These are phyloP conservation scores for Carduelis carduelis DNA, from an alignment of 2,797 vertebrate genomes.

Conservation along the genomic window DNA sequence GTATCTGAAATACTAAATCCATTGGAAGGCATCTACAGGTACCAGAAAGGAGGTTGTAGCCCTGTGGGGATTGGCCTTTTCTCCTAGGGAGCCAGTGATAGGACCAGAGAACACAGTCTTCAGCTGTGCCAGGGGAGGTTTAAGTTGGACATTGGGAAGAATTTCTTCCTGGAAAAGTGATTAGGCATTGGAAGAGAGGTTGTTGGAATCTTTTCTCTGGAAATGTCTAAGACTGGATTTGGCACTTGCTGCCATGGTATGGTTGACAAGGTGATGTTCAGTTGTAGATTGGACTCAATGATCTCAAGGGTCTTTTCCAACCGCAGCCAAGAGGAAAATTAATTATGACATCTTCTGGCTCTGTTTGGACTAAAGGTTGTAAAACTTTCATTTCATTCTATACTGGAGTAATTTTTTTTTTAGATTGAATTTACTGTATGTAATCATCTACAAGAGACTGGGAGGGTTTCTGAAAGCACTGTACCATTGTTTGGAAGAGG, in stretches of 20 bases:
- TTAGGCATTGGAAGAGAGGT: too few species aligned
- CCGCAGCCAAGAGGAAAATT: not conserved
- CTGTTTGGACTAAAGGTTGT: not conserved
- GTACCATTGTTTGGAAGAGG: not conserved
- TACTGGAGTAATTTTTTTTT: not conserved
- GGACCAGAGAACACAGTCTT: too few species aligned
- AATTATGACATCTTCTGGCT: not conserved
- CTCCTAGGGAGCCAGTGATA: not conserved
- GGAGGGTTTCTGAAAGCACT: not conserved
- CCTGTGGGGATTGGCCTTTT: not conserved
- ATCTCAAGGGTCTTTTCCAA: not conserved
- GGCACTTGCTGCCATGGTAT: not conserved
- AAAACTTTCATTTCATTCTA: not conserved
- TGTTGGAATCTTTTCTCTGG: not conserved
- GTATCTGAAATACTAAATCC: not conserved
- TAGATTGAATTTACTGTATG: not conserved
- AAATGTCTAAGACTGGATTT: not conserved
- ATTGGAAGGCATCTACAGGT: not conserved
- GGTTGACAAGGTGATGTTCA: not conserved
- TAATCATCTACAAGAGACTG: not conserved
- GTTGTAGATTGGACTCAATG: accelerated
- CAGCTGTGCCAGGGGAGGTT: not conserved
- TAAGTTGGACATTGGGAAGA: not conserved
- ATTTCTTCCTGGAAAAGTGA: not conserved
- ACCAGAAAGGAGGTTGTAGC: not conserved